A percentile compares a stretch with the other conserved stretches of the same genome.
phyloP scores from a whole-genome alignment of 2,888 invertebrate genomes.

The Heliconius sara region DNA sequence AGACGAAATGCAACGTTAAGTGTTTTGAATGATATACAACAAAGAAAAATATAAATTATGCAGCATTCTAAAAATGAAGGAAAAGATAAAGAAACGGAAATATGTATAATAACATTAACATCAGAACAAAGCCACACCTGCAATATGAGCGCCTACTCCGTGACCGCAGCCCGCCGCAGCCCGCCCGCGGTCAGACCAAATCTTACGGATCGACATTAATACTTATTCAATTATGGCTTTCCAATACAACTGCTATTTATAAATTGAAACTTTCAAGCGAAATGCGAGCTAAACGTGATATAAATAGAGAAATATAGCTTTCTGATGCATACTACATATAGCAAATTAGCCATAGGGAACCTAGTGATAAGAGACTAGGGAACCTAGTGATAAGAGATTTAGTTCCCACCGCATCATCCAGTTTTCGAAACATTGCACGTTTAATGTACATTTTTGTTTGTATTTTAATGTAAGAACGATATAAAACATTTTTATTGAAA shows the following conservation, averaged over 20 bases:
- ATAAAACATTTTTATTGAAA: no score
- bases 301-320: background rate
- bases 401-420: no score
- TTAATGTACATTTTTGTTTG: no score
- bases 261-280: background rate
- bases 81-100: background rate
- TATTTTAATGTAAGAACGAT: no score
- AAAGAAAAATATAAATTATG: background rate
- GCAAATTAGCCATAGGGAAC: no score
- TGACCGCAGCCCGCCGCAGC: background rate
- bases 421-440: no score
- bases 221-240: slow-evolving; percentile 47
- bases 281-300: background rate
- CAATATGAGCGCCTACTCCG: background rate
- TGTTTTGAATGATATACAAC: background rate
- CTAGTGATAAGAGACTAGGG: no score
- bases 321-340: no score
- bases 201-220: slow-evolving; percentile 42
- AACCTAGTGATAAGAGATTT: no score
- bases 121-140: background rate
- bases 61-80: background rate
- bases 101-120: slow-evolving; percentile 7
- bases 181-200: slow-evolving; percentile 39
- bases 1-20: no score
- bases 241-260: slow-evolving; percentile 19